Conservation (phyloP, 64 coral and sea anemone species). For the Dendronephthya gigantea region DNA sequence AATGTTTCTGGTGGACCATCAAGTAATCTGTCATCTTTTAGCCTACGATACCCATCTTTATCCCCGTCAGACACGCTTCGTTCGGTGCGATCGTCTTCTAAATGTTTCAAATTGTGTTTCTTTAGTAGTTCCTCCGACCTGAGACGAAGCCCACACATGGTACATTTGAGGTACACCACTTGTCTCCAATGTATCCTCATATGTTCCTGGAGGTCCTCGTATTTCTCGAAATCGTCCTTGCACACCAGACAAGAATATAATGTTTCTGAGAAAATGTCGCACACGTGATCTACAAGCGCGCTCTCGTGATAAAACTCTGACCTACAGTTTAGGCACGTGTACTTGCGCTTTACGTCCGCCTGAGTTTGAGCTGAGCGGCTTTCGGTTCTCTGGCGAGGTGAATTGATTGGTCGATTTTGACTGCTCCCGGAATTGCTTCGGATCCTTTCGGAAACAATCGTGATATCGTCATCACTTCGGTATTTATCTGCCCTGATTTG, state of each 20-base stretch:
- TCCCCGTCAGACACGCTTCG: neutral
- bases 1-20: neutral
- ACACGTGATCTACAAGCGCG: neutral
- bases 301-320: neutral
- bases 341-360: neutral
- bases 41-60: neutral
- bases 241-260: neutral
- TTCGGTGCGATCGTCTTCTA: neutral
- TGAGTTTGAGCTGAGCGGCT: neutral
- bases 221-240: neutral
- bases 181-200: neutral
- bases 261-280: neutral
- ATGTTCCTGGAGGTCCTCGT: neutral
- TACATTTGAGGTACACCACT: conserved; percentile 5
- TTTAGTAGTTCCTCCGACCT: conserved; percentile 1
- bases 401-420: neutral
- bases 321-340: neutral
- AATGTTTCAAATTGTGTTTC: conserved; percentile 3
- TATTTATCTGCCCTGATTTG: too few relatives aligned
- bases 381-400: neutral
- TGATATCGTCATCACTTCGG: neutral
- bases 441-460: neutral
- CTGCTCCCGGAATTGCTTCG: neutral
- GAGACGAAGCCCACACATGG: neutral
- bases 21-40: neutral